Conservation (phyloP, 2,113 vertebrate genomes). For the Dipodomys spectabilis region DNA sequence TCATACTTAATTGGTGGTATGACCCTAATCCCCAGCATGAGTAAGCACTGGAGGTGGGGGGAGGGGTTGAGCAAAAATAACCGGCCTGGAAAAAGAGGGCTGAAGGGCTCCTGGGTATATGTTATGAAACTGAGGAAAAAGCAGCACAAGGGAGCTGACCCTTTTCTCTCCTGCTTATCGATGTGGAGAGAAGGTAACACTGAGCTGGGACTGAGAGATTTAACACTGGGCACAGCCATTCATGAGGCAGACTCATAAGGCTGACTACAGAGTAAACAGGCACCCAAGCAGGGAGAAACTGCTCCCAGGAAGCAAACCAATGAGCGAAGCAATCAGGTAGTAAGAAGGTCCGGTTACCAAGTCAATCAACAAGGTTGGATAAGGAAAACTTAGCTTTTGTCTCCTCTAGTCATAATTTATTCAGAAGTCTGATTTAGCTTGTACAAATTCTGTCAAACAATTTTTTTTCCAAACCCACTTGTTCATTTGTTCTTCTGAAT, state of each 20-base stretch:
- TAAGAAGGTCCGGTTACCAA: not conserved
- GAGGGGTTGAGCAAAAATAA: not conserved
- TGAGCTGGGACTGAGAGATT: not conserved
- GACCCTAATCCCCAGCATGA: not conserved
- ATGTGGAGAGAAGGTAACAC: constrained; percentile 28
- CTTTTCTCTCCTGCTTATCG: not conserved
- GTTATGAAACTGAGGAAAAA: not conserved
- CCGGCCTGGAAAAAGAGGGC: not conserved
- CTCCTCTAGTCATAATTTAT: not conserved
- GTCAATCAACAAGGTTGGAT: not conserved
- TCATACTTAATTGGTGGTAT: not conserved
- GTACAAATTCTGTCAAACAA: not conserved
- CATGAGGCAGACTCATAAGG: not conserved
- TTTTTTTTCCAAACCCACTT: constrained; percentile 13
- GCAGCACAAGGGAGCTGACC: not conserved
- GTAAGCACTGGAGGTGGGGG: not conserved
- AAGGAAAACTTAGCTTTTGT: not conserved
- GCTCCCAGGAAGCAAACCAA: constrained; percentile 36
- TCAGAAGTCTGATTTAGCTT: not conserved
- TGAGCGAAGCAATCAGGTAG: not conserved
- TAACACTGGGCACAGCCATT: not conserved
- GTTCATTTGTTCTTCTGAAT: constrained; percentile 14
- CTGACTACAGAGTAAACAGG: not conserved
- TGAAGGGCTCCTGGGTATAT: not conserved
- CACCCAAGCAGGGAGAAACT: not conserved